A percentile compares a stretch with the other conserved stretches of the same genome.
Conservation (phyloP, 1,140 invertebrate species). For the Anastatus disparis region DNA sequence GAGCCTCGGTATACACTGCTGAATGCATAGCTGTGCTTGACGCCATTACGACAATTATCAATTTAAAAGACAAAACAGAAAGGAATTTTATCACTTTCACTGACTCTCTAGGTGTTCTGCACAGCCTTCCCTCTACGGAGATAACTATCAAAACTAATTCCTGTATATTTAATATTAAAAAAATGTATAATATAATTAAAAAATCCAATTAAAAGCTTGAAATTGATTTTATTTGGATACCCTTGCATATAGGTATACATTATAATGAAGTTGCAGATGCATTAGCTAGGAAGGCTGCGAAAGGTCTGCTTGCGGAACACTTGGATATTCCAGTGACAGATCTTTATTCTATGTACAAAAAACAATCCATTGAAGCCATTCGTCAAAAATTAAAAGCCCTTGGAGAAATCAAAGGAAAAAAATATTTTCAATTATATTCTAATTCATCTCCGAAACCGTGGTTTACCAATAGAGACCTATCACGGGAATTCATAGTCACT, state of each 20-base stretch:
- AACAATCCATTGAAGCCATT: background rate
- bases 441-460: background rate
- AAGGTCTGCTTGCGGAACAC: background rate
- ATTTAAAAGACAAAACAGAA: too few relatives aligned
- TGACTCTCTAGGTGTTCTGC: background rate
- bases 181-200: background rate
- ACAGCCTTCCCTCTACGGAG: background rate
- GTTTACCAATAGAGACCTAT: background rate
- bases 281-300: background rate
- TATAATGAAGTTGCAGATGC: background rate
- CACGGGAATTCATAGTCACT: slow-evolving; percentile 13
- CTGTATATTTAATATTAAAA: background rate
- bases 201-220: background rate
- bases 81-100: too few relatives aligned
- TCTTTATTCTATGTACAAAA: background rate
- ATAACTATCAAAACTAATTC: background rate
- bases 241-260: background rate
- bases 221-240: background rate
- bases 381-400: background rate
- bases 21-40: too few relatives aligned
- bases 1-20: too few relatives aligned
- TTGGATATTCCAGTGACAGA: background rate
- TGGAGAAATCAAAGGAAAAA: background rate
- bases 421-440: background rate
- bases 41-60: too few relatives aligned